Evolutionary conservation across 2,888 invertebrate species (phyloP).

Genomic region (Ligdia adustata): DNA sequence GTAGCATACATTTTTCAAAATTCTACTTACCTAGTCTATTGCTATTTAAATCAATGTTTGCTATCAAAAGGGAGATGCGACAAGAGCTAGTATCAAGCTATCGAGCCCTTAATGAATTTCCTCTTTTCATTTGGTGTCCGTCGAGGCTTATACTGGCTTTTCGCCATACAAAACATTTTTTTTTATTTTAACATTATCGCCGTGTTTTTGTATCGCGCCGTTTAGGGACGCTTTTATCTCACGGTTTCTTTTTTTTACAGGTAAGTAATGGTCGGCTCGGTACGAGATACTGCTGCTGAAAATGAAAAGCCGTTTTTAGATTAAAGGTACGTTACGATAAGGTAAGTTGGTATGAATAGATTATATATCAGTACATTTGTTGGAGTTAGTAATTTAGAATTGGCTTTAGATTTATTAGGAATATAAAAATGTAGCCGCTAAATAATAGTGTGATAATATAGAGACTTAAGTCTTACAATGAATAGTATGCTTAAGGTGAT

Average conservation of each 20-base stretch:
- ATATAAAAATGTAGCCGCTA: no score
- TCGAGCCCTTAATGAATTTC: slow-evolving; percentile 63
- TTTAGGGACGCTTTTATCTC: slow-evolving; percentile 12
- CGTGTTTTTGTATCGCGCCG: slow-evolving; percentile 5
- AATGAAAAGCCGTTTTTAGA: neutral
- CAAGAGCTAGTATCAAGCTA: slow-evolving; percentile 40
- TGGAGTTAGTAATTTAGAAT: no score
- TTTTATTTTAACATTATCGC: slow-evolving; percentile 9
- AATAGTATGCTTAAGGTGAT: no score
- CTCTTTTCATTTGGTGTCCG: slow-evolving; percentile 62
- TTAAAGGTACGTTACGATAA: neutral
- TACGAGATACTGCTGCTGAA: neutral
- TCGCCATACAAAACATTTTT: slow-evolving; percentile 13
- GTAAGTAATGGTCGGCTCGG: slow-evolving; percentile 3
- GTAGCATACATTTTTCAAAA: no score
- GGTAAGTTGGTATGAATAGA: neutral
- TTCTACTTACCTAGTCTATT: neutral
- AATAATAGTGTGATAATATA: no score
- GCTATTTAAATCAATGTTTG: slow-evolving; percentile 36
- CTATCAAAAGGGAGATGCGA: slow-evolving; percentile 57
- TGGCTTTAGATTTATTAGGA: no score
- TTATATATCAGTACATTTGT: no score
- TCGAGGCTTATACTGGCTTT: slow-evolving; percentile 38
- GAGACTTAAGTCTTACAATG: no score
- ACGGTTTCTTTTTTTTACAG: slow-evolving; percentile 9